These are phyloP conservation scores for Andrena chrysosceles DNA, from an alignment of 2,888 invertebrate genomes.

Conservation along the genomic window DNA sequence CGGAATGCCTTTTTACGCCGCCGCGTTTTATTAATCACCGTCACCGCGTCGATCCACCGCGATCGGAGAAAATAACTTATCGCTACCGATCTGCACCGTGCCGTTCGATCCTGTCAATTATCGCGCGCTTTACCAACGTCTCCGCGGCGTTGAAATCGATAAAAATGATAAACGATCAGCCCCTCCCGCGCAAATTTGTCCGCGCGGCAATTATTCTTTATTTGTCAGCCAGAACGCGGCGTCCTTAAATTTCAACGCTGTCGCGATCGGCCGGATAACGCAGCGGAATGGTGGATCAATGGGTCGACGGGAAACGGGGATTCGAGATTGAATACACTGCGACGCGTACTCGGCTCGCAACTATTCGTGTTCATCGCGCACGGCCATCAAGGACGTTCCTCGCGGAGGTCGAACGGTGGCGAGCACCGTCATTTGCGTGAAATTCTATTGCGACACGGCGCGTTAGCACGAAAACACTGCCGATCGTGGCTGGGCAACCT, in stretches of 20 bases:
- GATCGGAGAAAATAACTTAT: conserved; percentile 53
- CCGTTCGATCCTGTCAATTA: conserved; percentile 37
- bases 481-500: neutral
- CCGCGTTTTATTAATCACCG: conserved; percentile 53
- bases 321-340: conserved; percentile 25
- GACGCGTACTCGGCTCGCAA: neutral
- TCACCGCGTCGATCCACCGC: conserved; percentile 9
- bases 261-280: conserved; percentile 10
- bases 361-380: neutral
- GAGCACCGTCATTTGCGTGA: conserved; percentile 5
- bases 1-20: conserved; percentile 37
- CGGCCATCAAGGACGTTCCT: conserved; percentile 42
- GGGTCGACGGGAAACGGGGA: conserved; percentile 25
- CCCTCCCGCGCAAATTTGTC: neutral
- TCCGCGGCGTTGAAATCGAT: neutral
- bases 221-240: conserved; percentile 11
- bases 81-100: neutral
- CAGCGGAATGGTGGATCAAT: conserved; percentile 1
- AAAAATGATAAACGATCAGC: conserved; percentile 2
- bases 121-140: neutral
- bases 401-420: conserved; percentile 22
- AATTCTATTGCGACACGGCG: conserved; percentile 3
- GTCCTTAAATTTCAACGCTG: neutral
- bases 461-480: neutral
- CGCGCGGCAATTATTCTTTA: conserved; percentile 29